Evolutionary conservation across 2,113 vertebrate genomes (phyloP), one percentile per base, ranked within the genome.

Genomic region (Acanthisitta chloris): DNA sequence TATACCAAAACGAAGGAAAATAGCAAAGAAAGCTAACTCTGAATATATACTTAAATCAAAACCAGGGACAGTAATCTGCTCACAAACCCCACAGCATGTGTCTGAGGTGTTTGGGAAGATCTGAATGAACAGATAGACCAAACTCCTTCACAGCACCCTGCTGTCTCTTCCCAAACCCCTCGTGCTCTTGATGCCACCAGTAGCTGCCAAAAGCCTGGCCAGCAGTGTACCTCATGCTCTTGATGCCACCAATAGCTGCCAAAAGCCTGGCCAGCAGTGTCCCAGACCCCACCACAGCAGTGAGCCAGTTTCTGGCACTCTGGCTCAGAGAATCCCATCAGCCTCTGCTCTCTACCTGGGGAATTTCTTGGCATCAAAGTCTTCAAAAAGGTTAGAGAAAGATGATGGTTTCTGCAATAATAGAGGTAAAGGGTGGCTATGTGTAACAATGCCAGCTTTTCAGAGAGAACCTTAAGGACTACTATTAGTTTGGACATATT

Each of bases 51-150:
- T 69, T 36, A 66, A 64, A 80, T 15, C 3, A 29, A 55, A 51
- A 55, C 29, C 26, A 62, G 34, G 36, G 36, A 78, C 43, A 78
- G 33, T 5, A 54, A 54, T 4, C 36, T 15, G 43, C 65, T 59
- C 4, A 4, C 33, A 31, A 8, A 46, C 40, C 17, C 19, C 79
- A 28, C 10, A 26, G 34, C 8, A 2, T 0, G 1, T 54, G 34
- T 42, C 45, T 31, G 10, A 16, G 34, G 25, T 28, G 17, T 21
- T 58, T 1, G 1, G 45, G 62, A 70, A 65, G 29, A 18, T 14
- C 0, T 23, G 17, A 45, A 45, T 3, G 10, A 62, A 38, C 0
- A 4, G 38, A 43, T 0, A 19, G 57, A 28, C 21, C 25, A 24
- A 33, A 31, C 7, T 33, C 23, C 57, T 40, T 24, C n/a, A 13